phyloP scores from a whole-genome alignment of 30 jellyfish, hydroid and myxozoan genomes.

The Aurelia sp. region DNA sequence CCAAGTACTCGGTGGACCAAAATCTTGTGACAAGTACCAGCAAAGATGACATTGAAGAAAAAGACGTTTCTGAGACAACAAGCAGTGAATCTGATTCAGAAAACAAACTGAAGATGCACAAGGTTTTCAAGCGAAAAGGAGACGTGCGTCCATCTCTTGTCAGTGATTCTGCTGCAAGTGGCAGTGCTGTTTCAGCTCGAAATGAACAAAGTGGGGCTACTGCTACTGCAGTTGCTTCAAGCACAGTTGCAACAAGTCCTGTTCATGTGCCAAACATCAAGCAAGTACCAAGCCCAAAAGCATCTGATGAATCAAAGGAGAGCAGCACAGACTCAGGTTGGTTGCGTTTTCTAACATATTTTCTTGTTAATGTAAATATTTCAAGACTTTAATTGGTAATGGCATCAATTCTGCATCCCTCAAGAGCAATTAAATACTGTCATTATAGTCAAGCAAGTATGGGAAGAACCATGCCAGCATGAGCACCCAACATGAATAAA shows the following conservation, averaged over 20 bases:
- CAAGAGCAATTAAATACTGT: no score
- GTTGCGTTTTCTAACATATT: no score
- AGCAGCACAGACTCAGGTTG: background rate
- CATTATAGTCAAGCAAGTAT: no score
- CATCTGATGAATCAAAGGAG: background rate
- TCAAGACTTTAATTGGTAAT: no score
- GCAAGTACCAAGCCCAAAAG: background rate
- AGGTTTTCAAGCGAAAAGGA: background rate
- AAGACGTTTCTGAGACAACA: background rate
- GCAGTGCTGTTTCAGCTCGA: background rate
- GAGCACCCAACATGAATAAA: no score
- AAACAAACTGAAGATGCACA: background rate
- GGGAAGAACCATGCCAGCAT: no score
- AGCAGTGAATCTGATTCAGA: background rate
- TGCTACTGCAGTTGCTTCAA: background rate
- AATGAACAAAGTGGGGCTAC: background rate
- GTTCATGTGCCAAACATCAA: background rate
- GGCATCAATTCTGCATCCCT: no score
- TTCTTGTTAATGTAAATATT: no score
- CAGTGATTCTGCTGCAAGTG: background rate
- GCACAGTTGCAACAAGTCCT: background rate
- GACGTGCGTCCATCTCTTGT: constrained; percentile 40
- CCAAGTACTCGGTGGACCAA: background rate
- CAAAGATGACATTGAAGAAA: constrained; percentile 1
- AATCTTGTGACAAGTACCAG: constrained; percentile 36